phyloP scores from a whole-genome alignment of 2,888 invertebrate genomes.

The Rugalucina vietnamica region DNA sequence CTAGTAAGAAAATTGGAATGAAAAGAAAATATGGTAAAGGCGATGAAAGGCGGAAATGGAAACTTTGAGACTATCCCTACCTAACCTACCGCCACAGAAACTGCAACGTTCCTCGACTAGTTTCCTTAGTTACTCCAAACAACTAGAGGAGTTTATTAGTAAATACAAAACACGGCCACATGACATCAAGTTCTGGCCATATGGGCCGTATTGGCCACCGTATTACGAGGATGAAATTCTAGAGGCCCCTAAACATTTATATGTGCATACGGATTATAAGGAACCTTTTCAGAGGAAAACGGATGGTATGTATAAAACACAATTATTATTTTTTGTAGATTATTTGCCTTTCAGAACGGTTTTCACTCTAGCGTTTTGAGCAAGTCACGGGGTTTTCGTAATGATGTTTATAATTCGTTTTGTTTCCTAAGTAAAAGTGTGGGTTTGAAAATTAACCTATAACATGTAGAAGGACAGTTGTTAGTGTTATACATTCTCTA shows the following conservation, averaged over 20 bases:
- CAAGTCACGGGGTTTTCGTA: too few relatives aligned
- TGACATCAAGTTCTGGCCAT: conserved; percentile 82
- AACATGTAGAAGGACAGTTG: too few relatives aligned
- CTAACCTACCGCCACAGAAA: conserved; percentile 31
- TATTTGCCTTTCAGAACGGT: too few relatives aligned
- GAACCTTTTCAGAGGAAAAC: conserved; percentile 67
- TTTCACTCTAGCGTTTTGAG: too few relatives aligned
- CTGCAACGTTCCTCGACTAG: conserved; percentile 62
- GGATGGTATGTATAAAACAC: conserved; percentile 58
- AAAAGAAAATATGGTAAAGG: too few relatives aligned
- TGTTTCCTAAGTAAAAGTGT: too few relatives aligned
- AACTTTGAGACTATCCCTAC: conserved; percentile 31
- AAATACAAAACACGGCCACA: conserved; percentile 77
- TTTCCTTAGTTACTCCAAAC: conserved; percentile 74
- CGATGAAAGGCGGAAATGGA: not conserved
- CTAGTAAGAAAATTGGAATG: too few relatives aligned
- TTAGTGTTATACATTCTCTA: too few relatives aligned
- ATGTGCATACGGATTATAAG: conserved; percentile 51
- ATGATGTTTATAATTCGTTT: too few relatives aligned
- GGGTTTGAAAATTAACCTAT: too few relatives aligned
- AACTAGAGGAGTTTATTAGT: conserved; percentile 78
- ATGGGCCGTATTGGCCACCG: conserved; percentile 81
- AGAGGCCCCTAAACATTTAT: conserved; percentile 71
- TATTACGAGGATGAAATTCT: conserved; percentile 72
- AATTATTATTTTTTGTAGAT: too few relatives aligned